Conservation (phyloP, 2,797 vertebrate genomes). For the Buphagus erythrorhynchus region DNA sequence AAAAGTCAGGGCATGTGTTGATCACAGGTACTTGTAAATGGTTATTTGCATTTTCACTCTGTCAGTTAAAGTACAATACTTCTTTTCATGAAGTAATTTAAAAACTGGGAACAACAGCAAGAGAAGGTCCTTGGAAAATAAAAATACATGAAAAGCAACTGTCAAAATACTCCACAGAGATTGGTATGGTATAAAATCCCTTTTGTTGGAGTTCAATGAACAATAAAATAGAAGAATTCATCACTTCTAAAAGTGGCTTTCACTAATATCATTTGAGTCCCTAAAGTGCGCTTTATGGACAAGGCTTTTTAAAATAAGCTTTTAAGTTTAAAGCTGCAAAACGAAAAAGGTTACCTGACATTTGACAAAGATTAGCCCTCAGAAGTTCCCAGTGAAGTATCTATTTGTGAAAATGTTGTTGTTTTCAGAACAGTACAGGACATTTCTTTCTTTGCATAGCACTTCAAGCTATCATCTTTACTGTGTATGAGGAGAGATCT, state of each 20-base stretch:
- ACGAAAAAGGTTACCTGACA: neutral
- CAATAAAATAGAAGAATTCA: neutral
- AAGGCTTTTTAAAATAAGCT: neutral
- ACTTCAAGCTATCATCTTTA: neutral
- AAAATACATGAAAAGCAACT: neutral
- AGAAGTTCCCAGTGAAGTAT: neutral
- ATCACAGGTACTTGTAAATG: neutral
- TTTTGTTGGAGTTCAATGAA: neutral
- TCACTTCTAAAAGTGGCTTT: neutral
- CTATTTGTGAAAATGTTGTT: neutral
- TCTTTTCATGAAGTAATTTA: neutral
- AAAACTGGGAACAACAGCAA: neutral
- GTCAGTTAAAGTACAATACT: neutral
- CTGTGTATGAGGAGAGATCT: fast-evolving
- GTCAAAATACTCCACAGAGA: neutral
- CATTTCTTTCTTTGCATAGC: neutral
- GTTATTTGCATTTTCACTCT: neutral
- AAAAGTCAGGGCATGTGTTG: neutral
- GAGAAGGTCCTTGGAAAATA: neutral
- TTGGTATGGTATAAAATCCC: neutral
- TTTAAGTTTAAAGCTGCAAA: neutral
- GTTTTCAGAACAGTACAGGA: neutral
- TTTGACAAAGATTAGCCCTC: neutral
- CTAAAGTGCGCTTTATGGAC: neutral
- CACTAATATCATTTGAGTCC: neutral